These are phyloP conservation scores for Apistogramma diplotaenia DNA, from an alignment of 2,113 vertebrate species.

Conservation along the genomic window DNA sequence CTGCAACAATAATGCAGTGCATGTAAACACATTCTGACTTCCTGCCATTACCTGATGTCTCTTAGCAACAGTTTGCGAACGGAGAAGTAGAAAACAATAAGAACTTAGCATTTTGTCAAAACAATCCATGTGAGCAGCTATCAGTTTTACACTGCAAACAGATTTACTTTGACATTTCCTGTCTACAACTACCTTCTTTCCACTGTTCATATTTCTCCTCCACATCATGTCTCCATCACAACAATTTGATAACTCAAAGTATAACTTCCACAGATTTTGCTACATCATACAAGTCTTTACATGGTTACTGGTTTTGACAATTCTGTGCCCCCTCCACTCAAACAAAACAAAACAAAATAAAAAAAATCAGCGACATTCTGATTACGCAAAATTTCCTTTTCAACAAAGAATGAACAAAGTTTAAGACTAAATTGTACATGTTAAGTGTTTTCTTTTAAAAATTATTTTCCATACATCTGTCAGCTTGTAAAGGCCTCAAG, in stretches of 20 bases:
- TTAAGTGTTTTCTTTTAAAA: constrained; percentile 48
- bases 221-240: neutral
- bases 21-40: constrained; percentile 1
- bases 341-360: neutral
- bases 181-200: neutral
- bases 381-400: neutral
- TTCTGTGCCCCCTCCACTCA: too few species aligned
- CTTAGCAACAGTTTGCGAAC: neutral
- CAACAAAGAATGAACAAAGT: neutral
- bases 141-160: neutral
- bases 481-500: constrained; percentile 79
- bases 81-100: neutral
- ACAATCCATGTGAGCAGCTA: neutral
- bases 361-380: neutral
- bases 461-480: constrained; percentile 57
- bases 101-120: neutral
- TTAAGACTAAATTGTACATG: neutral
- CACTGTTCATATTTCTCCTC: neutral
- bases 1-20: constrained; percentile 13
- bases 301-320: neutral
- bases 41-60: neutral
- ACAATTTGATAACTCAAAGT: neutral
- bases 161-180: neutral
- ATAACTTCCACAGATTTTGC: neutral
- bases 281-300: neutral